A percentile compares a stretch with the other conserved stretches of the same genome.
These are phyloP conservation scores for Rhingia rostrata DNA, from an alignment of 2,888 invertebrate species.

Conservation along the genomic window DNA sequence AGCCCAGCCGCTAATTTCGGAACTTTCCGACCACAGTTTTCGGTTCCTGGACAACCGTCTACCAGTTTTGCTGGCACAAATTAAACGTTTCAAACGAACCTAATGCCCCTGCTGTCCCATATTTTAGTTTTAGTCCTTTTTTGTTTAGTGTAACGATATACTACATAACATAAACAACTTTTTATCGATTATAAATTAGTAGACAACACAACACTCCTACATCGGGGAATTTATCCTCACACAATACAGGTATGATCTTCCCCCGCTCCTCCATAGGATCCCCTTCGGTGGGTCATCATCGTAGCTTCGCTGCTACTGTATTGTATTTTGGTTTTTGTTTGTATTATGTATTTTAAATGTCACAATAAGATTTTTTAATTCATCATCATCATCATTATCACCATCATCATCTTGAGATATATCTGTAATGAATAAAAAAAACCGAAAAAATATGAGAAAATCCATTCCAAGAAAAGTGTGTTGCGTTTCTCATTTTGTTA, in stretches of 20 bases:
- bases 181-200: slow-evolving; percentile 5
- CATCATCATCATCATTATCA: slow-evolving; percentile 42
- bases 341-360: slow-evolving; percentile 53
- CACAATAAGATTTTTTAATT: slow-evolving; percentile 73
- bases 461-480: slow-evolving; percentile 67
- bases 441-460: slow-evolving; percentile 43
- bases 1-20: slow-evolving; percentile 92
- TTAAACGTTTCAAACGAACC: slow-evolving; percentile 37
- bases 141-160: slow-evolving; percentile 30
- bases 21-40: slow-evolving; percentile 94
- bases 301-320: slow-evolving; percentile 25
- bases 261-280: slow-evolving; percentile 11
- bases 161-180: slow-evolving; percentile 11
- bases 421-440: slow-evolving; percentile 68
- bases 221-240: neutral
- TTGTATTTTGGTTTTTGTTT: slow-evolving; percentile 57
- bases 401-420: slow-evolving; percentile 55
- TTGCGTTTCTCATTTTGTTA: slow-evolving; percentile 12
- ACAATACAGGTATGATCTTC: slow-evolving; percentile 14
- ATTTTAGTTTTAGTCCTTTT: slow-evolving; percentile 4
- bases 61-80: slow-evolving; percentile 69
- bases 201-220: slow-evolving; percentile 7
- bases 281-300: slow-evolving; percentile 40
- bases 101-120: neutral
- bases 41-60: slow-evolving; percentile 82